Conservation (phyloP, 2,888 invertebrate genomes). For the Mechanitis messenoides region DNA sequence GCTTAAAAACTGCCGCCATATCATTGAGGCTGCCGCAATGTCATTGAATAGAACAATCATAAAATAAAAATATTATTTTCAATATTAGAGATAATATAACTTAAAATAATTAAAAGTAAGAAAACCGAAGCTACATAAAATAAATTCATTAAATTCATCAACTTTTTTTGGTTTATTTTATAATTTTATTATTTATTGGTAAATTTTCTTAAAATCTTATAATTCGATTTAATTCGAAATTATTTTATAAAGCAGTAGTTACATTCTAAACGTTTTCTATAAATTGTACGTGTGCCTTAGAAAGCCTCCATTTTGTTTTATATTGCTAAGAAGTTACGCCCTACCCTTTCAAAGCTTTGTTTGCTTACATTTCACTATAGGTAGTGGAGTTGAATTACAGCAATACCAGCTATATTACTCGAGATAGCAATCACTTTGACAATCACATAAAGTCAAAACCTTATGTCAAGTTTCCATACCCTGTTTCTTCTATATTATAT, state of each 20-base stretch:
- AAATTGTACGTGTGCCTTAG: conserved; percentile 52
- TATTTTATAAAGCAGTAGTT: conserved; percentile 25
- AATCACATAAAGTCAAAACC: conserved; percentile 12
- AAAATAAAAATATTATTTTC: no score
- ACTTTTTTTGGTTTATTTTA: no score
- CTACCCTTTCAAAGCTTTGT: conserved; percentile 61
- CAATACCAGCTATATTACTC: conserved; percentile 50
- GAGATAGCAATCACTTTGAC: conserved; percentile 46
- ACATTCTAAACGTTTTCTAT: conserved; percentile 49
- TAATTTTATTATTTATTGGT: no score
- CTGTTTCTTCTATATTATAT: no score
- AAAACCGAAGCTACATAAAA: no score
- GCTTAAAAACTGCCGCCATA: no score
- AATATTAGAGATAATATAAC: no score
- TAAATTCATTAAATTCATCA: no score
- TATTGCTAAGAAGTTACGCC: conserved; percentile 56
- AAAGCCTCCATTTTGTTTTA: conserved; percentile 68
- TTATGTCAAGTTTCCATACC: neutral
- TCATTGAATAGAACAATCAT: no score
- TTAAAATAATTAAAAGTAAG: no score
- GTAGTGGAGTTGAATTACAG: conserved; percentile 38
- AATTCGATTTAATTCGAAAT: neutral
- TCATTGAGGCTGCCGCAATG: no score
- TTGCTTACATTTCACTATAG: conserved; percentile 51
- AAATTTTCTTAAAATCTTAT: no score